Evolutionary conservation across 2,113 vertebrate species (phyloP).

Genomic region (Vicugna pacos): DNA sequence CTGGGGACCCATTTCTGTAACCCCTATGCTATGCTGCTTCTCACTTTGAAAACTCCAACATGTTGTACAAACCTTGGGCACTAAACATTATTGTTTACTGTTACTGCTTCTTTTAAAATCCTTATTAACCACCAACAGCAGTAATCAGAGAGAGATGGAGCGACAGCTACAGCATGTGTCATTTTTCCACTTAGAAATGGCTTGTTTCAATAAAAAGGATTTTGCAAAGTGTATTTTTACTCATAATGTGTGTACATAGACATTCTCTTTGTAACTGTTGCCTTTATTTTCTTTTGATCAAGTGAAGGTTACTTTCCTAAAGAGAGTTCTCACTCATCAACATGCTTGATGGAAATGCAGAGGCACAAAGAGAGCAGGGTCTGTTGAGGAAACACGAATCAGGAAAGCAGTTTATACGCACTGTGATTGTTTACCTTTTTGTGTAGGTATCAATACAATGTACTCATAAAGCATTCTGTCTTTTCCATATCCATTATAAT

Average conservation of each 20-base stretch:
- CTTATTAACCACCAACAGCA: background rate
- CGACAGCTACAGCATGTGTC: rapidly evolving
- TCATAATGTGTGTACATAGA: background rate
- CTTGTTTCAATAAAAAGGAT: background rate
- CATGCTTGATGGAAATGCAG: background rate
- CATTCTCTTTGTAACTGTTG: background rate
- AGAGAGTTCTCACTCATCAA: background rate
- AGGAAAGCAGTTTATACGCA: background rate
- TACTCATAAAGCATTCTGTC: background rate
- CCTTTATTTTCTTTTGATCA: background rate
- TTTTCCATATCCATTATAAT: background rate
- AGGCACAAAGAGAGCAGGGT: background rate
- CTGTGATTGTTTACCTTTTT: background rate
- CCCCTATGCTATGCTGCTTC: background rate
- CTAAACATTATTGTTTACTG: background rate
- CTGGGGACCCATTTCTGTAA: background rate
- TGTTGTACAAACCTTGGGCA: background rate
- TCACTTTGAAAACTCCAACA: background rate
- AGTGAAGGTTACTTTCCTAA: background rate
- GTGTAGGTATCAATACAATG: background rate
- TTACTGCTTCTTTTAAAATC: background rate
- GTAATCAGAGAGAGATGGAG: background rate
- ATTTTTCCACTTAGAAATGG: background rate
- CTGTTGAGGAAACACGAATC: background rate
- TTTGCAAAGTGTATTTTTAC: background rate